Evolutionary conservation across 2,888 invertebrate genomes (phyloP).

Genomic region (Empis stercorea): DNA sequence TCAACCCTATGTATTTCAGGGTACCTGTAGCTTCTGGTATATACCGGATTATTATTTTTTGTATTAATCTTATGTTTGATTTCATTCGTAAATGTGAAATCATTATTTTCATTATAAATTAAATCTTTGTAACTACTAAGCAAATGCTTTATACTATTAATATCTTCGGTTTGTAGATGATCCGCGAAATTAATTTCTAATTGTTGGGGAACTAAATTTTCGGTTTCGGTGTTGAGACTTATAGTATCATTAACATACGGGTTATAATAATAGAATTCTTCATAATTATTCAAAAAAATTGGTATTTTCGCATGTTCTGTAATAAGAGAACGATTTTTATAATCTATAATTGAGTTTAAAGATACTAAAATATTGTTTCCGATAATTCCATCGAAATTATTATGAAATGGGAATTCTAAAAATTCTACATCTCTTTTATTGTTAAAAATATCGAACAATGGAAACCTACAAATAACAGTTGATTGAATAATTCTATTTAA

Average conservation of each 20-base stretch:
- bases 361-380: neutral
- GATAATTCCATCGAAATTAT: neutral
- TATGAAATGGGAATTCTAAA: neutral
- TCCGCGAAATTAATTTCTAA: no score
- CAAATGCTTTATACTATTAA: neutral
- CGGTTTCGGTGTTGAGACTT: no score
- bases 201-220: no score
- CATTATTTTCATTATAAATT: neutral
- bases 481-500: neutral
- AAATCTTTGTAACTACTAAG: neutral
- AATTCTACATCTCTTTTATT: neutral
- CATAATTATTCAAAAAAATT: neutral
- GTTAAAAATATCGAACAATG: neutral
- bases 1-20: constrained; percentile 10
- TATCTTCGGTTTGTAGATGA: neutral
- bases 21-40: constrained; percentile 10
- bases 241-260: no score
- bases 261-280: neutral
- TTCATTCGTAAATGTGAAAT: neutral
- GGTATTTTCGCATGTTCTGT: neutral
- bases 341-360: neutral
- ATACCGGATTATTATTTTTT: constrained; percentile 6
- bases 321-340: neutral
- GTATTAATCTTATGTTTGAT: constrained; percentile 5
- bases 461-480: neutral